phyloP scores from a whole-genome alignment of 2,113 vertebrate genomes.

The Thamnaconus septentrionalis region DNA sequence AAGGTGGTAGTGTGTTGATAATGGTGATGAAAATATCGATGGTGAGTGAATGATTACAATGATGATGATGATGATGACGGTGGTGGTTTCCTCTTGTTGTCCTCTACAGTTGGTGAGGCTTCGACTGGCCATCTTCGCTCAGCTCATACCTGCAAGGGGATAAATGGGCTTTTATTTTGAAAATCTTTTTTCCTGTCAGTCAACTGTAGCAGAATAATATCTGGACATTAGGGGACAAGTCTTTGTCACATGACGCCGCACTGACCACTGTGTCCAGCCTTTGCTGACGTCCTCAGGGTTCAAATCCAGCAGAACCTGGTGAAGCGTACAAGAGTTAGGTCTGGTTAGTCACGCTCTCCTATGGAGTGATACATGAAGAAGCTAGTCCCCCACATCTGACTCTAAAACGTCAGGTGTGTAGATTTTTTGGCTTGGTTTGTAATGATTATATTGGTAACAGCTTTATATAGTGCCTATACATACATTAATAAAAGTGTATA shows the following conservation, averaged over 20 bases:
- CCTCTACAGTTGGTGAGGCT: conserved; percentile 72
- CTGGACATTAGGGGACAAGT: neutral
- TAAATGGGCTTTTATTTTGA: conserved; percentile 3
- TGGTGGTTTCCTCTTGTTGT: neutral
- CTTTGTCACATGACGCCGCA: neutral
- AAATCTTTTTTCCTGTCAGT: neutral
- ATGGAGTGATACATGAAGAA: too few species aligned
- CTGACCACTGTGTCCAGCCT: conserved; percentile 93
- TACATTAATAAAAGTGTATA: too few species aligned
- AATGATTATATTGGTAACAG: neutral
- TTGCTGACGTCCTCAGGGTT: conserved; percentile 85
- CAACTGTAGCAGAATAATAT: neutral
- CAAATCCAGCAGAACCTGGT: conserved; percentile 86
- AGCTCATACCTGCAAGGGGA: conserved; percentile 86
- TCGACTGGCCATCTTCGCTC: conserved; percentile 83
- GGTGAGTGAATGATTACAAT: conserved; percentile 16
- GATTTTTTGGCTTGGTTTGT: neutral
- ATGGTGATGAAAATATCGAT: conserved; percentile 20
- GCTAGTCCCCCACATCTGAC: too few species aligned
- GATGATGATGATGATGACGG: neutral
- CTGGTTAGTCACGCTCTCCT: neutral
- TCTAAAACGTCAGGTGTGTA: neutral
- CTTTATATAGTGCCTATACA: too few species aligned
- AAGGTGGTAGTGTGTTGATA: neutral
- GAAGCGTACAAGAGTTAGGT: neutral